Evolutionary conservation across 2,113 vertebrate species (phyloP), one percentile per base, ranked within the genome.

Genomic region (Coryphaenoides rupestris): DNA sequence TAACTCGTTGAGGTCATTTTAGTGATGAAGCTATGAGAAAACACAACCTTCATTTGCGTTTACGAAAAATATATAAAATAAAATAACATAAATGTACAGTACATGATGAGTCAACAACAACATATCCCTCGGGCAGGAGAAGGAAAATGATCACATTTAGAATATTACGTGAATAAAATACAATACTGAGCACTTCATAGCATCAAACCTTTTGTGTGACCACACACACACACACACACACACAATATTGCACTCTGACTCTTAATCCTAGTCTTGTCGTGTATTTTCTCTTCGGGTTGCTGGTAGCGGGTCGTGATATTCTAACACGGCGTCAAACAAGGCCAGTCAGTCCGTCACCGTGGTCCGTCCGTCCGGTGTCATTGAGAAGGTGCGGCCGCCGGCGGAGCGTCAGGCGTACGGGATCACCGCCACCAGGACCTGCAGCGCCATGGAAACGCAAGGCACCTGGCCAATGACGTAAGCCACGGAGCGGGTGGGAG

Each of bases 371-470:
- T n/a, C n/a, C 49, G 5, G 49, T 4, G 49, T n/a, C 15, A 14
- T 14, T 52, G 1, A 52, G 2, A 14, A 17, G 19, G n/a, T 55
- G 55, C 14, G 2, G 23, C 13, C n/a, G n/a, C n/a, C n/a, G n/a
- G 9, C 1, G 19, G 54, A 21, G 16, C 5, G 0, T 88, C 84
- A 95, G 76, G 93, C 93, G 9, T 86, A 89, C 0, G 75, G 72
- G 24, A 63, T 77, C 0, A 92, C 86, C 0, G 87, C 81, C 1
- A 89, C 66, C 14, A 97, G 76, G 66, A 98, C 91, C 89, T 99
- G 96, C 72, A 98, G 58, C 0, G 93, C 94, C 94, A 99, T 99
- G 65, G 96, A 98, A 69, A 91, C 40, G 1, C 95, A 98, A 40
- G 97, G 92, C 2, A 97, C 79, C 85, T 98, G 96, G 15, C 92